Base-by-base conservation (phyloP, 1,140 invertebrate species). In the Aphaenogaster floridana region DNA sequence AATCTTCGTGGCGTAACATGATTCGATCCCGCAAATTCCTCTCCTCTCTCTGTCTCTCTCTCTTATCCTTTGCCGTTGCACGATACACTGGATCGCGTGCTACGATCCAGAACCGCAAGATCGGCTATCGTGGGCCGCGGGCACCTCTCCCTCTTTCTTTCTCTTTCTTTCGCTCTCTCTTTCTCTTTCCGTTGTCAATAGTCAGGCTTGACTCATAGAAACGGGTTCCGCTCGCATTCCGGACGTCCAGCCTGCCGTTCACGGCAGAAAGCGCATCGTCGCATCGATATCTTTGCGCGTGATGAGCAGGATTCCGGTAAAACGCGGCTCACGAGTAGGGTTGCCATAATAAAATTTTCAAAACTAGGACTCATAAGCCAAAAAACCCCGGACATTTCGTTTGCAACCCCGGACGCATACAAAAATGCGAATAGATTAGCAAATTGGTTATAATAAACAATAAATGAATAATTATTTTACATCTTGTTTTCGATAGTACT, bases 211-310 rank as follows among this genome's bases (percentile, higher is more conserved):
- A 93, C 90, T 92, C 92, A 91, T 93, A 92, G 92, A 93, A 93
- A 93, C 91, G 90, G 92, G 92, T 93, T 93, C 90, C 91, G 91
- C 89, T 93, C 91, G 92, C 92, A 93, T 93, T 93, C 92, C 91
- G 90, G 80, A 91, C 89, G 76, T 91, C 81, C 89, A 92, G 87
- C 78, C 78, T 89, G 83, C 79, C 68, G 89, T 68, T 89, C 89
- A 87, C 88, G 84, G 71, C 86, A 72, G 83, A 66, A 66, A 74
- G 69, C 86, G 54, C 90, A 91, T 76, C 54, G 63, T 63, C 84
- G 52, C 71, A n/a, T 74, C 68, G 66, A 87, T 57, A 89, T 79
- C 48, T 34, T 50, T 36, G 34, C 66, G 45, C 48, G 42, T 59
- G 68, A 80, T n/a, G 61, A 45, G 45, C 7, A 36, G 21, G n/a